phyloP scores from a whole-genome alignment of 2,888 invertebrate genomes.

The Nomada goodeniana region DNA sequence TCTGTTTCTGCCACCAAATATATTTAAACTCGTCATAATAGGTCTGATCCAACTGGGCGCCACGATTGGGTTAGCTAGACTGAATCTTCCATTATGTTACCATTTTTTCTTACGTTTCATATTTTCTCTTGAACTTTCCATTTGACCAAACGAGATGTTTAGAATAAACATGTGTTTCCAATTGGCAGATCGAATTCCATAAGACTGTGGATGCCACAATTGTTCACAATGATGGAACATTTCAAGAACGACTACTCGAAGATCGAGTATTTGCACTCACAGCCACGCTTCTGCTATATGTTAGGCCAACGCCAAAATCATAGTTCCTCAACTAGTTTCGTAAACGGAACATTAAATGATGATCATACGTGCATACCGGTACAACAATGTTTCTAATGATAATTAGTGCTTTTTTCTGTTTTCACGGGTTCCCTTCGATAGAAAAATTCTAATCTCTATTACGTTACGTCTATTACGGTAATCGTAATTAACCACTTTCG shows the following conservation, averaged over 20 bases:
- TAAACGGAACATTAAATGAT: conserved; percentile 27
- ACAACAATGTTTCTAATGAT: conserved; percentile 23
- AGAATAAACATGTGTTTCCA: conserved; percentile 4
- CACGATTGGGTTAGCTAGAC: conserved; percentile 87
- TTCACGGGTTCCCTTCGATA: not conserved
- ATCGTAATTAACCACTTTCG: not conserved
- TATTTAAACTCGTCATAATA: conserved; percentile 87
- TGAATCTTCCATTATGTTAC: not conserved
- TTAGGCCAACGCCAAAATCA: conserved; percentile 62
- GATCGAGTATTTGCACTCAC: conserved; percentile 63
- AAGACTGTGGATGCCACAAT: conserved; percentile 94
- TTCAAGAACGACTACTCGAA: conserved; percentile 76
- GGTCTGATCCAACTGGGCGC: conserved; percentile 88
- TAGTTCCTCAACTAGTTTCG: conserved; percentile 28
- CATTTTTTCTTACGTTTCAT: too few relatives aligned
- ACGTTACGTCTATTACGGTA: too few relatives aligned
- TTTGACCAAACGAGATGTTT: not conserved
- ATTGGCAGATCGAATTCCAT: conserved; percentile 90
- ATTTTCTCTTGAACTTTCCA: too few relatives aligned
- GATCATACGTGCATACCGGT: conserved; percentile 54
- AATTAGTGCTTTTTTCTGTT: not conserved
- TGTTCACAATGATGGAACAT: conserved; percentile 90
- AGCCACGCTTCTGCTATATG: conserved; percentile 76
- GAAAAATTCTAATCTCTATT: not conserved
- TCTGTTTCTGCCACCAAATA: conserved; percentile 88